A percentile compares a stretch with the other conserved stretches of the same genome.
Evolutionary conservation across 1,140 invertebrate species (phyloP).

Genomic region (Polypedilum vanderplanki): DNA sequence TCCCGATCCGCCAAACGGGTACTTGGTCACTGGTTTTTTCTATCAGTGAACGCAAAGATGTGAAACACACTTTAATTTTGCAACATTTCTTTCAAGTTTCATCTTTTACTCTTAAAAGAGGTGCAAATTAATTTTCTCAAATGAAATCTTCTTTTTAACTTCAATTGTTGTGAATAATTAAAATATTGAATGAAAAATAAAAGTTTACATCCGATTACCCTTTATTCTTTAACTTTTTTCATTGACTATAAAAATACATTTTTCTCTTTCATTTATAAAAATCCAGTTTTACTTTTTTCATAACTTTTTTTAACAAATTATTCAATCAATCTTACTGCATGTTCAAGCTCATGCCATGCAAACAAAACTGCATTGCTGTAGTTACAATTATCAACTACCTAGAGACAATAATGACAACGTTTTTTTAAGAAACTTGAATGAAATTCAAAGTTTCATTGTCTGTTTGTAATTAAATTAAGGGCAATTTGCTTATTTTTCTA

Average conservation of each 20-base stretch:
- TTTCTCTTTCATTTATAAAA: background rate
- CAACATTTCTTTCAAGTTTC: background rate
- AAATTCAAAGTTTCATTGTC: background rate
- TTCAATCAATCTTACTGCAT: background rate
- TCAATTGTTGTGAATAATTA: constrained; percentile 13
- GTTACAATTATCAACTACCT: background rate
- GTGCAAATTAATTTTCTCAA: constrained; percentile 13
- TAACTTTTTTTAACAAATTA: background rate
- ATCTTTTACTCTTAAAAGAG: background rate
- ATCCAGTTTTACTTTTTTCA: constrained; percentile 9
- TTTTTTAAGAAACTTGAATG: background rate
- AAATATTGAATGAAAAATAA: background rate
- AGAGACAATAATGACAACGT: too few relatives aligned
- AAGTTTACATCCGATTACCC: constrained; percentile 6
- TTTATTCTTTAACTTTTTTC: background rate
- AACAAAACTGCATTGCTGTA: background rate
- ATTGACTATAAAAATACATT: background rate
- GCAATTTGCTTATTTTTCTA: too few relatives aligned
- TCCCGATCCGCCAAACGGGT: too few relatives aligned
- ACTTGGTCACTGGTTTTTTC: too few relatives aligned
- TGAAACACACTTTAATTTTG: background rate
- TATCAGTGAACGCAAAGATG: background rate
- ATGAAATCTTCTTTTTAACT: background rate
- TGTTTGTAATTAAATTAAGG: background rate
- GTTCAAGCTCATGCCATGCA: background rate